Percentiles rank a stretch among this genome's conserved stretches.
Conservation (phyloP, 2,797 vertebrate genomes). For the Pyrrhura leucotis region DNA sequence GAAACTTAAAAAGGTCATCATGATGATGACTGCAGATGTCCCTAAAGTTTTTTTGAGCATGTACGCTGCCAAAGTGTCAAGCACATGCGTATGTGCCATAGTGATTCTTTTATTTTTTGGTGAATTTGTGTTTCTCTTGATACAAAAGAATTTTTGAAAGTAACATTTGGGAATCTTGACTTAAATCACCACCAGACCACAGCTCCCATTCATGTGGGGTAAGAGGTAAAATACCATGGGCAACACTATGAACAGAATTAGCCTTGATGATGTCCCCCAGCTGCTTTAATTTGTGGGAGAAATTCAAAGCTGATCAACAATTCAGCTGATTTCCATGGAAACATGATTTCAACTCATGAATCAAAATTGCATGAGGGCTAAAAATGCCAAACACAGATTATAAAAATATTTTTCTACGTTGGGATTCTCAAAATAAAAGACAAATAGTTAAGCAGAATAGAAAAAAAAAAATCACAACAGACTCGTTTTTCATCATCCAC, state of each 20-base stretch:
- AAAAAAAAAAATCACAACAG: neutral
- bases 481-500: neutral
- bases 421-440: neutral
- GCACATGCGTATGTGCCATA: neutral
- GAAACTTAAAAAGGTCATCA: neutral
- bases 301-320: constrained; percentile 28
- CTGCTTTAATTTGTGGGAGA: neutral
- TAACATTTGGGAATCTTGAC: neutral
- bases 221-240: neutral
- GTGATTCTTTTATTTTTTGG: neutral
- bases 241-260: neutral
- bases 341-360: constrained; percentile 32
- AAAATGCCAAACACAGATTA: neutral
- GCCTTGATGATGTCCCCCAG: neutral
- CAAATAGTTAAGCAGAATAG: neutral
- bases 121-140: neutral
- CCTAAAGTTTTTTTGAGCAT: rapidly evolving
- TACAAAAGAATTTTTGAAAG: neutral
- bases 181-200: neutral
- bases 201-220: neutral
- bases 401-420: constrained; percentile 3
- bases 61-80: neutral
- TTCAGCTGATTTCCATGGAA: constrained; percentile 37
- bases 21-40: no score
- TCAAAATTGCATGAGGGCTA: neutral